These are phyloP conservation scores for Myotis pilosus DNA, from an alignment of 2,797 vertebrate species.

Conservation along the genomic window DNA sequence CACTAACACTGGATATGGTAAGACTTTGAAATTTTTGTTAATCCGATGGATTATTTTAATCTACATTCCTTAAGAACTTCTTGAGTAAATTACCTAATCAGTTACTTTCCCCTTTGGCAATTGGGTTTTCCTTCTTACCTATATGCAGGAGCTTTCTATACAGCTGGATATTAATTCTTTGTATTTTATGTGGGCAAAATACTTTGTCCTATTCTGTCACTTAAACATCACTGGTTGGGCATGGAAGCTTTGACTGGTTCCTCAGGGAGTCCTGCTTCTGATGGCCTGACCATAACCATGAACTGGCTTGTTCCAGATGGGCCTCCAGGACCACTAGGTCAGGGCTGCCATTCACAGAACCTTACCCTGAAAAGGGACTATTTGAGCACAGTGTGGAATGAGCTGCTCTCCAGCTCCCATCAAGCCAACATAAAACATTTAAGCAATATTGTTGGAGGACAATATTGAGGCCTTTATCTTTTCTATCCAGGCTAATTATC, in stretches of 20 bases:
- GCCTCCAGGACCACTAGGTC: not conserved
- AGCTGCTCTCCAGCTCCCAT: not conserved
- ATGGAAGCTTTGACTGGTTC: not conserved
- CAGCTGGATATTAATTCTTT: not conserved
- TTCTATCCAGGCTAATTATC: not conserved
- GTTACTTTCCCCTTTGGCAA: not conserved
- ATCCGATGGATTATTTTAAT: not conserved
- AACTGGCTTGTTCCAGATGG: not conserved
- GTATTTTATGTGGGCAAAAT: not conserved
- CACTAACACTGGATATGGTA: not conserved
- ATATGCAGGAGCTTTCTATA: not conserved
- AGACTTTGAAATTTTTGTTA: not conserved
- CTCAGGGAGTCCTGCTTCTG: not conserved
- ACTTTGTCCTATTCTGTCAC: not conserved
- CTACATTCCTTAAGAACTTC: constrained; percentile 8
- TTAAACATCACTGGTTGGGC: not conserved
- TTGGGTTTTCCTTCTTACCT: constrained; percentile 11
- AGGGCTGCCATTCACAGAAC: not conserved
- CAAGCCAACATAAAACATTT: not conserved
- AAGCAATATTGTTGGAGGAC: not conserved
- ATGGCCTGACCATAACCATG: not conserved
- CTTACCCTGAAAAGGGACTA: not conserved
- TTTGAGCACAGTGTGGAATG: not conserved
- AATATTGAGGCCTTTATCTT: not conserved
- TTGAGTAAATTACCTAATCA: not conserved